These are phyloP conservation scores for Channa maculata DNA, from an alignment of 2,113 vertebrate species.

Conservation along the genomic window DNA sequence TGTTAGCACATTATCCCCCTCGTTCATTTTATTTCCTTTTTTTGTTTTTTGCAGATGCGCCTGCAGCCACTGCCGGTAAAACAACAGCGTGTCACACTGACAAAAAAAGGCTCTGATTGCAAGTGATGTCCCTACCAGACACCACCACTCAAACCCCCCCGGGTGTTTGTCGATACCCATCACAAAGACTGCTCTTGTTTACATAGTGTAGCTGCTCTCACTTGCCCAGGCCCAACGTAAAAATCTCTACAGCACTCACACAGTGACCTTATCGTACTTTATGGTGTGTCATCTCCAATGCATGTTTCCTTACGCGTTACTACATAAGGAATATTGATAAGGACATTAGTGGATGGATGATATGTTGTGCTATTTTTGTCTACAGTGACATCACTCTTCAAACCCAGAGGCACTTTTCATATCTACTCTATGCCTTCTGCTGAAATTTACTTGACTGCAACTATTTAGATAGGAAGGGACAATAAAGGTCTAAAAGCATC, in stretches of 20 bases:
- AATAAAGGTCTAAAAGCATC: background rate
- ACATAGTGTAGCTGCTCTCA: conserved; percentile 33
- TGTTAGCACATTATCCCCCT: background rate
- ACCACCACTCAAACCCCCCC: conserved; percentile 39
- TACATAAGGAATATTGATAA: background rate
- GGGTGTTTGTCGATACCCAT: conserved; percentile 49
- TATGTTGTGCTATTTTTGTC: background rate
- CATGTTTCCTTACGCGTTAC: background rate
- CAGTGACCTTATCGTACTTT: background rate
- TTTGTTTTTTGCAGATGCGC: background rate
- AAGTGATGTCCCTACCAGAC: conserved; percentile 73
- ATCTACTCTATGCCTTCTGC: background rate
- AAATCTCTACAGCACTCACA: background rate
- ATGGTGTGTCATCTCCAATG: background rate
- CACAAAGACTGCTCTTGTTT: conserved; percentile 70
- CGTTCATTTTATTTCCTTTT: background rate
- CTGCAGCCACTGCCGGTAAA: conserved; percentile 17
- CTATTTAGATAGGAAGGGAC: background rate
- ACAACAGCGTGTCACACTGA: conserved; percentile 28
- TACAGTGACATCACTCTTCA: background rate
- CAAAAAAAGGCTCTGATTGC: conserved; percentile 59
- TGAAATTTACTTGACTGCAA: background rate
- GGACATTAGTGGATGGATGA: background rate
- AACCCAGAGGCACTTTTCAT: background rate
- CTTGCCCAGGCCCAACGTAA: background rate